Percentiles rank a stretch among this genome's conserved stretches.
Evolutionary conservation across 2,113 vertebrate species (phyloP).

Genomic region (Lepidothrix coronata): DNA sequence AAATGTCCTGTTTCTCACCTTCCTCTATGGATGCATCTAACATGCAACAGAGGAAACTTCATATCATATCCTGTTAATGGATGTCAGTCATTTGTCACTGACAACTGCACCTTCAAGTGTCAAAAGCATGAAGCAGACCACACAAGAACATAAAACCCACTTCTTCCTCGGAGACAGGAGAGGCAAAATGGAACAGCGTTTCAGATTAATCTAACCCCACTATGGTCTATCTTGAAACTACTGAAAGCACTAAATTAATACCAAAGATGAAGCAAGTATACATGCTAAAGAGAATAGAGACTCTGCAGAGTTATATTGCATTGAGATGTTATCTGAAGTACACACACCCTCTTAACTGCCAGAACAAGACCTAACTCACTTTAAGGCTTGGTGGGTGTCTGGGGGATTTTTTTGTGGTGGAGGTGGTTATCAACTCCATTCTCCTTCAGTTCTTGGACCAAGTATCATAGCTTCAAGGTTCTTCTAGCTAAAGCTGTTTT

Average conservation of each 20-base stretch:
- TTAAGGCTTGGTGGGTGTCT: constrained; percentile 1
- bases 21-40: neutral
- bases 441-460: constrained; percentile 36
- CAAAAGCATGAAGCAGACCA: neutral
- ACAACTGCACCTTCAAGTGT: neutral
- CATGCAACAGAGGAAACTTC: neutral
- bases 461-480: constrained; percentile 44
- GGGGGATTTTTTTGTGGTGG: neutral
- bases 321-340: constrained; percentile 48
- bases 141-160: neutral
- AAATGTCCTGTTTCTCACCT: neutral
- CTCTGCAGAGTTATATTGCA: neutral
- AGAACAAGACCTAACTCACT: constrained; percentile 53
- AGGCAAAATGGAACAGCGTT: neutral
- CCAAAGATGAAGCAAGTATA: neutral
- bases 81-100: neutral
- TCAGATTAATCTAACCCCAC: neutral
- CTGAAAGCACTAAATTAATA: constrained; percentile 12
- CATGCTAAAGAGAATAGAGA: neutral
- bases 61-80: neutral
- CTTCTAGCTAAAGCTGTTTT: neutral
- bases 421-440: neutral
- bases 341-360: constrained; percentile 47
- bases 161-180: neutral
- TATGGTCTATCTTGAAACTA: neutral